Conservation (phyloP, 1,140 invertebrate species). For the Drosophila subpulchrella region DNA sequence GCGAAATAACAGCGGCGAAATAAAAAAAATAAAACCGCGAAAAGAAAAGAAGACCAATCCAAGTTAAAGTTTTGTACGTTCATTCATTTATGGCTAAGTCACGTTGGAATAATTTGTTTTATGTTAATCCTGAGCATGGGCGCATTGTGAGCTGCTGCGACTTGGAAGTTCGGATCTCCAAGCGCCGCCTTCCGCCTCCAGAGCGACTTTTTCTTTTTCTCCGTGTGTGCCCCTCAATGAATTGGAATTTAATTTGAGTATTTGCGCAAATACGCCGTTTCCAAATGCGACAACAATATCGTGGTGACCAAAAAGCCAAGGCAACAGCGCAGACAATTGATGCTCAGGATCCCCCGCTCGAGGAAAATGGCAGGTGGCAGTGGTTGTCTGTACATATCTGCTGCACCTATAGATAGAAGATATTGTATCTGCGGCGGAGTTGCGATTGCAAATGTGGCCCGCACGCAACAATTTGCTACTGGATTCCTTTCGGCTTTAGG, state of each 20-base stretch:
- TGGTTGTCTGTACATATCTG: constrained; percentile 14
- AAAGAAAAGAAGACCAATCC: constrained; percentile 65
- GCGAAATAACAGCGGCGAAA: constrained; percentile 4
- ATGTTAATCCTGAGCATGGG: constrained; percentile 83
- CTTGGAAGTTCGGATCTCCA: constrained; percentile 20
- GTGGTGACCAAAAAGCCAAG: constrained; percentile 53
- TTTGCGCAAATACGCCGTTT: constrained; percentile 73
- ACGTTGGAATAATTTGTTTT: constrained; percentile 84
- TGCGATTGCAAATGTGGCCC: constrained; percentile 69
- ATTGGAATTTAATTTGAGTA: constrained; percentile 84
- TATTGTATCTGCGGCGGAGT: constrained; percentile 53
- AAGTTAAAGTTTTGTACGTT: constrained; percentile 60
- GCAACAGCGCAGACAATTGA: constrained; percentile 62
- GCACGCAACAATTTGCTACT: constrained; percentile 84
- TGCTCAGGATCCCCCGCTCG: constrained; percentile 68
- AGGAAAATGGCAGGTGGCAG: constrained; percentile 65
- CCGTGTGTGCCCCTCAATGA: constrained; percentile 78
- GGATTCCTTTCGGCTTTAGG: constrained; percentile 53
- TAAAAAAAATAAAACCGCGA: constrained; percentile 30
- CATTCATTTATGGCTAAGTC: constrained; percentile 84
- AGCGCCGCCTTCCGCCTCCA: constrained; percentile 57
- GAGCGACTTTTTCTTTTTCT: constrained; percentile 66
- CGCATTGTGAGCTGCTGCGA: constrained; percentile 65
- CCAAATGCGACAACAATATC: constrained; percentile 75
- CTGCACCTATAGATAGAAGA: constrained; percentile 48